phyloP scores from a whole-genome alignment of 2,797 vertebrate genomes.

The Clarias laeviceps region DNA sequence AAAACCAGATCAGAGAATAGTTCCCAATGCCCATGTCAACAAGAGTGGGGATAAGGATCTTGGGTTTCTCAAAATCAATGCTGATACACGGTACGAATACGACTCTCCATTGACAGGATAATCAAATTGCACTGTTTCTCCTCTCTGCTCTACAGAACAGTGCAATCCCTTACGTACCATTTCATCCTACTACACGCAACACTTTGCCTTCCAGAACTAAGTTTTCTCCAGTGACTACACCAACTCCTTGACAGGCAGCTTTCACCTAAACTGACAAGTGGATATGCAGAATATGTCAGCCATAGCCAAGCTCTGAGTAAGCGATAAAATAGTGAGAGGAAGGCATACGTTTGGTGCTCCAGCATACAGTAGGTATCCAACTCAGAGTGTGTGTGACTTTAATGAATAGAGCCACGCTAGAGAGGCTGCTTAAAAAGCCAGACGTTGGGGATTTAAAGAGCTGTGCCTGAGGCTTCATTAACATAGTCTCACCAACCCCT shows the following conservation, averaged over 20 bases:
- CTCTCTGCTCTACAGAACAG: constrained; percentile 8
- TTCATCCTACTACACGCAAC: neutral
- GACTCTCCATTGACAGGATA: neutral
- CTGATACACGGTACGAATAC: neutral
- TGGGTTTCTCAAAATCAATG: neutral
- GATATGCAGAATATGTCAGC: constrained; percentile 24
- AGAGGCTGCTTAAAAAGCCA: constrained; percentile 54
- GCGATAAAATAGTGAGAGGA: neutral
- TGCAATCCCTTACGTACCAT: neutral
- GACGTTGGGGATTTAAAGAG: constrained; percentile 46
- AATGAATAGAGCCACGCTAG: constrained; percentile 58
- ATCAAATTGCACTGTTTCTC: neutral
- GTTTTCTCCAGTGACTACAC: neutral
- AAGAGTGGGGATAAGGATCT: constrained; percentile 10
- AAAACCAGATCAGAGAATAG: constrained; percentile 13
- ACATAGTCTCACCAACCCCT: constrained; percentile 58
- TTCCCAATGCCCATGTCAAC: neutral
- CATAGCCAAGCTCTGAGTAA: constrained; percentile 13
- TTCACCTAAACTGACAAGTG: constrained; percentile 38
- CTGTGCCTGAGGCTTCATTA: constrained; percentile 65
- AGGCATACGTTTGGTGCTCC: neutral
- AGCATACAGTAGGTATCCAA: neutral
- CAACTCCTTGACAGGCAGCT: constrained; percentile 16
- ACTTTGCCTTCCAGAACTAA: constrained; percentile 1
- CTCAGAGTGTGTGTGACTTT: neutral